These are phyloP conservation scores for Corydoras sp. DNA, from an alignment of 2,113 vertebrate species.

Conservation along the genomic window DNA sequence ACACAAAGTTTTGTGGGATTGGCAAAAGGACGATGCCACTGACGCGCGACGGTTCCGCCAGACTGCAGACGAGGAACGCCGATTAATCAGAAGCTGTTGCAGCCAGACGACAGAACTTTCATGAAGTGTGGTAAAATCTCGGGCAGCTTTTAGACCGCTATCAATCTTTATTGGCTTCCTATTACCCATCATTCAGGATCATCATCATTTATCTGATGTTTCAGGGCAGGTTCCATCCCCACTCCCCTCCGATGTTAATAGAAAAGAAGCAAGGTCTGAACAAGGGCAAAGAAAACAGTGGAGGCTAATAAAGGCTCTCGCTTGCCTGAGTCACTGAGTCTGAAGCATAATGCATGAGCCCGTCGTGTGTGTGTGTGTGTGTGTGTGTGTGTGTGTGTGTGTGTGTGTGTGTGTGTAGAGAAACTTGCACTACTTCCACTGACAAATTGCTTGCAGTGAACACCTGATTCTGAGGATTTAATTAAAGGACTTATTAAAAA, in stretches of 20 bases:
- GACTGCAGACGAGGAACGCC: neutral
- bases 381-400: neutral
- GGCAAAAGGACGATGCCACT: too few species aligned
- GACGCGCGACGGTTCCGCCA: too few species aligned
- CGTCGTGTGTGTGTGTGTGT: neutral
- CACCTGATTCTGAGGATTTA: too few species aligned
- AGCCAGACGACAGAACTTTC: conserved; percentile 29
- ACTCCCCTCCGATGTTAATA: conserved; percentile 23
- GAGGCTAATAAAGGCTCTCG: conserved; percentile 1
- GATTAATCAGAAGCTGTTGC: conserved; percentile 18
- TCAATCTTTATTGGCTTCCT: conserved; percentile 31
- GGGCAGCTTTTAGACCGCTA: conserved; percentile 34
- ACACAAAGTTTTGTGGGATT: too few species aligned
- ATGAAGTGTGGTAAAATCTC: conserved; percentile 25
- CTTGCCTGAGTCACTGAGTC: neutral
- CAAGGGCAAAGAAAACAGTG: conserved; percentile 27
- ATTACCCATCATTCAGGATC: conserved; percentile 29
- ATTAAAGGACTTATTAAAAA: too few species aligned
- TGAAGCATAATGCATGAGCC: neutral
- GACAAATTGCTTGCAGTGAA: too few species aligned
- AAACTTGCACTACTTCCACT: too few species aligned
- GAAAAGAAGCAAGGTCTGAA: conserved; percentile 17
- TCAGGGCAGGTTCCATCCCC: conserved; percentile 17
- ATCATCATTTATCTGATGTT: conserved; percentile 25
- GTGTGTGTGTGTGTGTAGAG: neutral